Evolutionary conservation across 2,113 vertebrate species (phyloP), one percentile per base, ranked within the genome.

Genomic region (Hippocampus barbouri): DNA sequence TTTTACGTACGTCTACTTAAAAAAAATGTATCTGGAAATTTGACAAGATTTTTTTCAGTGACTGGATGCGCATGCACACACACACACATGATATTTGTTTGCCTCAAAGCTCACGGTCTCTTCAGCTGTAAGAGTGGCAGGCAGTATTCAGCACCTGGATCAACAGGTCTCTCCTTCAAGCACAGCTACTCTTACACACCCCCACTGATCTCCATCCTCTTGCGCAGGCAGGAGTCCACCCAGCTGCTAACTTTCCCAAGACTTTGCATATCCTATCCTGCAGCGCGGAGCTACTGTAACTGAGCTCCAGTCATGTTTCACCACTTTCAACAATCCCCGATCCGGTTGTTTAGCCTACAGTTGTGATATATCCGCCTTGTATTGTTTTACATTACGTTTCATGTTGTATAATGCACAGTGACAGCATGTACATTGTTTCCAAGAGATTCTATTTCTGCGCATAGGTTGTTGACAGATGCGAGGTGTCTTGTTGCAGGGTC

Each of bases 101-200:
- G 76, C 65, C 77, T 79, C 64, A 82, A 76, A 85, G 75, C 51
- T 0, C 61, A 38, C 64, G 73, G 81, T 80, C 45, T 60, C 53
- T 66, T 83, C 57, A 72, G 78, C 77, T 88, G 86, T 88, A 73
- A 78, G 53, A 25, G 70, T 79, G 82, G 86, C 83, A 87, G 71
- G 74, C 77, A 78, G 74, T 71, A 82, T 79, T 88, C 86, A 87
- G 74, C 87, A 90, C 89, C 88, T 90, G 86, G 82, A 90, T 85
- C 85, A 86, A 83, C 83, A 89, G 86, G 83, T 88, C 79, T 78
- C 76, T 70, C 76, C 70, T 82, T 79, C 72, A 70, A 76, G 78
- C 81, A 74, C 78, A 72, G 77, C 82, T 84, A 87, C 85, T 74
- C 76, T 87, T 88, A 86, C 82, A 86, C 79, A 84, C 78, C 79